Base-by-base conservation (phyloP, 2,888 invertebrate species). In the Actias luna region DNA sequence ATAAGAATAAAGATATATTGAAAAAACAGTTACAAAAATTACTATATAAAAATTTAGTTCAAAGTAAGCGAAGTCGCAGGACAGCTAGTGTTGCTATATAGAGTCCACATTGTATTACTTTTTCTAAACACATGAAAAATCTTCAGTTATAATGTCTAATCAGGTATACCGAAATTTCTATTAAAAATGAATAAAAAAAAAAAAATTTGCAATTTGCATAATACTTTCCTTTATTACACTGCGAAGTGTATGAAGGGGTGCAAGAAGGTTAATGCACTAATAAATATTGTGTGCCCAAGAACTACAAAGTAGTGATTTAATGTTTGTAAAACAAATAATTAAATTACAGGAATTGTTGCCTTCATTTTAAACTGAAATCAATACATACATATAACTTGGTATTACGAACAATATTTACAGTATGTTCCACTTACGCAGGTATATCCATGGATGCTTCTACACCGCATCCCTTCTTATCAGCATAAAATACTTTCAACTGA, bases 381-480 rank as follows among this genome's bases (percentile, higher is more conserved):
- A 59, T 68, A 59, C 36, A 35, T 18, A 33, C n/a, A 27, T 12
- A 16, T 29, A 10, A n/a, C 42, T 31, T 46, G 16, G 10, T 14
- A 12, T 31, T 60, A n/a, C n/a, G n/a, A n/a, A 7, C n/a, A 31
- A 50, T 57, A 60, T 33, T 46, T 33, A n/a, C 39, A 57, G 42
- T 14, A 8, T 59, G 12, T 46, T 25, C 18, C 52, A 87, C 89
- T 87, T 83, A 98, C 98, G 93, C 88, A 63, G 94, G 88, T 66
- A 98, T 94, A 82, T 96, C 95, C 66, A 94, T 93, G 33, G 93
- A 89, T 4, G 98, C 96, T 78, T 97, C 94, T 35, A 99, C 94
- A 18, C 99, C 99, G 85, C 97, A 97, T 0, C 99, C 99, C 85
- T 99, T 99, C 79, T 96, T 97, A 61, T 97, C 97, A 4, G 99